A percentile compares a stretch with the other conserved stretches of the same genome.
Evolutionary conservation across 1,140 invertebrate genomes (phyloP).

Genomic region (Drosophila aff.): DNA sequence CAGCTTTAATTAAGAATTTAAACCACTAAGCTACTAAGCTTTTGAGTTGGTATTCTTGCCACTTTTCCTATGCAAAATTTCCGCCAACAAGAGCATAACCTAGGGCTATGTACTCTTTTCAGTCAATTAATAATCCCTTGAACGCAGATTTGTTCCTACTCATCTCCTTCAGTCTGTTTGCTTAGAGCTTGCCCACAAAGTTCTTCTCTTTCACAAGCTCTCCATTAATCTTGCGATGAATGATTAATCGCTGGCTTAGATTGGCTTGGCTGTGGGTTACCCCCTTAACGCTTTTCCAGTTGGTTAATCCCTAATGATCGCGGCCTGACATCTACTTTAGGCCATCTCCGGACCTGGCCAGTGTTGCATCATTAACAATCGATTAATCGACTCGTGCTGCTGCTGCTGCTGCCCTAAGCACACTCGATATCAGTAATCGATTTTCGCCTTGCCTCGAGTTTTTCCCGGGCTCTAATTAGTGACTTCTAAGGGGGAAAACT

Average conservation of each 20-base stretch:
- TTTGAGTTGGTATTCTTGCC: too few species aligned
- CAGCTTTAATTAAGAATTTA: not conserved
- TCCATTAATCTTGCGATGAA: slow-evolving; percentile 31
- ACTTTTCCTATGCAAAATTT: not conserved
- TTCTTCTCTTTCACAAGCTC: not conserved
- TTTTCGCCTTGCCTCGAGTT: slow-evolving; percentile 36
- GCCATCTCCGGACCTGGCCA: slow-evolving; percentile 5
- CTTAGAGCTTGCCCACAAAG: slow-evolving; percentile 13
- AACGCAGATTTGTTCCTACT: slow-evolving; percentile 1
- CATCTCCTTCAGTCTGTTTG: slow-evolving; percentile 20
- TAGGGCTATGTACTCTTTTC: not conserved
- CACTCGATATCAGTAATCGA: slow-evolving; percentile 55
- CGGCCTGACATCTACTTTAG: slow-evolving; percentile 37
- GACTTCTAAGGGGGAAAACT: slow-evolving; percentile 44
- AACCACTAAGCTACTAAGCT: not conserved
- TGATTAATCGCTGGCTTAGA: slow-evolving; percentile 19
- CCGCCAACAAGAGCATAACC: not conserved
- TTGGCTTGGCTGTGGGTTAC: slow-evolving; percentile 7
- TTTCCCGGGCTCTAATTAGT: slow-evolving; percentile 51
- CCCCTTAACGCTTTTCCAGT: slow-evolving; percentile 21
- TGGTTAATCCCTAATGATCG: slow-evolving; percentile 27
- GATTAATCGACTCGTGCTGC: slow-evolving; percentile 43
- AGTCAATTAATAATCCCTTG: slow-evolving; percentile 18
- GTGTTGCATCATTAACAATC: slow-evolving; percentile 55
- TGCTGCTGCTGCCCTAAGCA: slow-evolving; percentile 33